Percentiles rank a stretch among this genome's conserved stretches.
Evolutionary conservation across 2,888 invertebrate genomes (phyloP).

Genomic region (Trisateles emortualis): DNA sequence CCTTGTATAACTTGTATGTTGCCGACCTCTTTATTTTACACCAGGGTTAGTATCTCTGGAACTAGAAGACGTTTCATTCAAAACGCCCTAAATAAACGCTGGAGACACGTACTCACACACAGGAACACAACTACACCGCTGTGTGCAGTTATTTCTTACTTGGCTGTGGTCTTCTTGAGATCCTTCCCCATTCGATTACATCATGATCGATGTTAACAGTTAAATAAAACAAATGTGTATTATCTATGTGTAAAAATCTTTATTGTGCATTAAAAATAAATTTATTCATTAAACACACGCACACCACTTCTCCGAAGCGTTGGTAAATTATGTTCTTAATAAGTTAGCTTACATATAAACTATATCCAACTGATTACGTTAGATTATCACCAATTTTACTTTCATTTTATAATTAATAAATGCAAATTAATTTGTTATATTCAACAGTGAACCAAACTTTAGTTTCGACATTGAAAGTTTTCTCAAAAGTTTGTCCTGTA

Average conservation of each 20-base stretch:
- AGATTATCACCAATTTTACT: slow-evolving; percentile 67
- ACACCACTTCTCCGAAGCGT: slow-evolving; percentile 56
- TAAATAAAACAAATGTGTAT: slow-evolving; percentile 23
- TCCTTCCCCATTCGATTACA: no score
- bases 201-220: no score
- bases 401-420: slow-evolving; percentile 67
- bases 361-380: slow-evolving; percentile 44
- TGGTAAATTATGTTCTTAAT: slow-evolving; percentile 57
- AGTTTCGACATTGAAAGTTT: slow-evolving; percentile 50
- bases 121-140: no score
- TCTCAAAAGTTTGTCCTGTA: slow-evolving; percentile 70
- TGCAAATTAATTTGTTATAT: slow-evolving; percentile 60
- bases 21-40: no score
- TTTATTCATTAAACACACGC: slow-evolving; percentile 58
- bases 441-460: slow-evolving; percentile 61
- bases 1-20: no score
- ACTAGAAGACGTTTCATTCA: no score
- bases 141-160: no score
- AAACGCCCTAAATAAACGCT: no score
- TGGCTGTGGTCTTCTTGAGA: no score
- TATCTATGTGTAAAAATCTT: slow-evolving; percentile 62
- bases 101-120: no score
- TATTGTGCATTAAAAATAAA: slow-evolving; percentile 74
- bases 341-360: slow-evolving; percentile 61
- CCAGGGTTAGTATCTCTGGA: no score